Conservation (phyloP, 2,888 invertebrate genomes). For the Dicycla oo region DNA sequence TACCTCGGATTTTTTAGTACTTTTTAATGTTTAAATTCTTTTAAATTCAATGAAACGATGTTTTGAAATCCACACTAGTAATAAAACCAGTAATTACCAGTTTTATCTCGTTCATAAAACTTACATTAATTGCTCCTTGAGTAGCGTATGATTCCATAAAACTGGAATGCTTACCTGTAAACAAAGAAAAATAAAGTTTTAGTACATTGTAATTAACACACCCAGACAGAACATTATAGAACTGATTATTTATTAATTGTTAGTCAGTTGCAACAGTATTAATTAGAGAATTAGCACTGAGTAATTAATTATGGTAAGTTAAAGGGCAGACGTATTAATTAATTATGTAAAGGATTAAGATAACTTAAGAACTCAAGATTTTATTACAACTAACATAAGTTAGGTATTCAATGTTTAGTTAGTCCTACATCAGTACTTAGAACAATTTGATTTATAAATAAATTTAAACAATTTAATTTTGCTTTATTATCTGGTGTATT, state of each 20-base stretch:
- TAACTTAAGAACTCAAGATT: not conserved
- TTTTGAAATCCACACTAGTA: slow-evolving; percentile 4
- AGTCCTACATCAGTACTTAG: not conserved
- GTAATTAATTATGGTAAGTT: not conserved
- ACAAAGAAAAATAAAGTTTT: slow-evolving; percentile 33
- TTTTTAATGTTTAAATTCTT: slow-evolving; percentile 6
- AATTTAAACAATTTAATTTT: too few relatives aligned
- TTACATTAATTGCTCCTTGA: slow-evolving; percentile 21
- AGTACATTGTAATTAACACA: slow-evolving; percentile 17
- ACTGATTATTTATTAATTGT: not conserved
- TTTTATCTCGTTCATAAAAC: slow-evolving; percentile 38
- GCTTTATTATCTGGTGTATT: too few relatives aligned
- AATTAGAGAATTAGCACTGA: not conserved
- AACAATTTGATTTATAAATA: not conserved
- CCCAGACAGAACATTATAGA: not conserved
- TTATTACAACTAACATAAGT: not conserved
- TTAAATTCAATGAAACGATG: slow-evolving; percentile 19
- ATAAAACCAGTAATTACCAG: slow-evolving; percentile 39
- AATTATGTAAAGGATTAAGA: not conserved
- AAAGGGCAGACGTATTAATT: not conserved
- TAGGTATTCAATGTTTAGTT: not conserved
- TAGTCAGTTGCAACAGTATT: not conserved
- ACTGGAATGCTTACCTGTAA: slow-evolving; percentile 56
- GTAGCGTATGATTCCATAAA: slow-evolving; percentile 23
- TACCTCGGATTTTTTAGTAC: not conserved